Percentiles rank a stretch among this genome's conserved stretches.
Conservation (phyloP, 92 coral and sea anemone genomes). For the Phenganax marumi region DNA sequence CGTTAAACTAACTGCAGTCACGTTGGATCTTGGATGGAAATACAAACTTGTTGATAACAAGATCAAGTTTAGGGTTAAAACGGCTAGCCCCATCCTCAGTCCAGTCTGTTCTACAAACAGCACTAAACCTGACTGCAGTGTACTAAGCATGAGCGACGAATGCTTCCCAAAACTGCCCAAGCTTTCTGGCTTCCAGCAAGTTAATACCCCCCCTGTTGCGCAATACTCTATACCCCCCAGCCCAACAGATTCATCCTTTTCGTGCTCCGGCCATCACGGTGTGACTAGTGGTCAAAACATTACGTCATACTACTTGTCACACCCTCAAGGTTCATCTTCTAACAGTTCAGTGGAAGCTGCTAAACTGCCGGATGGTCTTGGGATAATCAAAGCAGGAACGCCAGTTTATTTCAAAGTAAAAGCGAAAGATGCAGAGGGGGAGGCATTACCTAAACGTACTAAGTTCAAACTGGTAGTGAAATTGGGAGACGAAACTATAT, state of each 20-base stretch:
- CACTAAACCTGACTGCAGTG: conserved; percentile 16
- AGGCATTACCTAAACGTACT: neutral
- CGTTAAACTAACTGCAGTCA: conserved; percentile 16
- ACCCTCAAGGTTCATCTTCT: conserved; percentile 8
- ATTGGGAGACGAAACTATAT: conserved; percentile 20
- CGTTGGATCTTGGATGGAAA: conserved; percentile 32
- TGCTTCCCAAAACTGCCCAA: neutral
- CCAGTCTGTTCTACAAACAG: neutral
- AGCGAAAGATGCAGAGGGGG: conserved; percentile 6
- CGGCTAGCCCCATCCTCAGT: neutral
- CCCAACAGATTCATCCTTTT: conserved; percentile 7
- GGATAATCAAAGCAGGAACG: conserved; percentile 24
- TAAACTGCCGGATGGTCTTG: neutral
- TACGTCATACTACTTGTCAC: conserved; percentile 18
- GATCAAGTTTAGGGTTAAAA: conserved; percentile 10
- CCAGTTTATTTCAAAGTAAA: conserved; percentile 5
- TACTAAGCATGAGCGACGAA: neutral
- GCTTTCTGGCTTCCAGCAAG: neutral
- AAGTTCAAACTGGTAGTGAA: conserved; percentile 27
- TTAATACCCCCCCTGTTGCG: conserved; percentile 14
- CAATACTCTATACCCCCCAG: conserved; percentile 14
- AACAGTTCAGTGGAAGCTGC: conserved; percentile 19
- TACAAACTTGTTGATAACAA: conserved; percentile 20
- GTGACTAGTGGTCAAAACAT: neutral
- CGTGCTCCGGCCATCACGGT: conserved; percentile 12